Base-by-base conservation (phyloP, 92 coral and sea anemone genomes). In the Montipora capitata region DNA sequence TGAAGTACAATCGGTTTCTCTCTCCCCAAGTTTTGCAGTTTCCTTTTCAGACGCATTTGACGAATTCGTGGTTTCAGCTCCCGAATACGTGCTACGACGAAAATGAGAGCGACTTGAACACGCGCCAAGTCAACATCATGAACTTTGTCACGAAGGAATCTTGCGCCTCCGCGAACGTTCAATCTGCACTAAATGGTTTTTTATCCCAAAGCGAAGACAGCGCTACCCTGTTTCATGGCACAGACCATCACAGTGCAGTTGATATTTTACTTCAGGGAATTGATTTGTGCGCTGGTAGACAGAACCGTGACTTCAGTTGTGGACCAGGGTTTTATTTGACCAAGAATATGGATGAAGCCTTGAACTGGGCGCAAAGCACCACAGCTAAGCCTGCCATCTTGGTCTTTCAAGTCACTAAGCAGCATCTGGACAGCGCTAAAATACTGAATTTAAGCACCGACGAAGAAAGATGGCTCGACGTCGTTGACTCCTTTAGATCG, bases 261-360 rank as follows among this genome's bases (percentile, higher is more conserved):
- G 86, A 92, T 58, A 92, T 92, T 64, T 20, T 89, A 11, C 10
- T 17, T 41, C 88, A 79, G 40, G 95, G 95, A 70, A 81, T 89
- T 5, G 91, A 89, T 40, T 10, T 89, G 42, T 16, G 72, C 16
- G 57, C 9, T 5, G 95, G 95, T 2, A 7, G 65, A 27, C 82
- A 76, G 80, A 89, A 89, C 11, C 93, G 93, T 4, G 95, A 93
- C 72, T 93, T 93, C 38, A 93, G 93, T 83, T 72, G 84, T 17
- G 91, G 93, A 3, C 4, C 43, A 7, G 93, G 95, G 16, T 85
- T 93, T 77, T 85, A 89, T 70, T 59, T 93, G 8, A 81, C 83
- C 3, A 70, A 54, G 7, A 81, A 79, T 41, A 35, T 74, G 20
- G 88, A 76, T 2, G 41, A 85, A 41, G 82, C 93, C 6, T n/a